Evolutionary conservation across 2,888 invertebrate species (phyloP), one percentile per base, ranked within the genome.

Genomic region (Dicyrtoma fusca): DNA sequence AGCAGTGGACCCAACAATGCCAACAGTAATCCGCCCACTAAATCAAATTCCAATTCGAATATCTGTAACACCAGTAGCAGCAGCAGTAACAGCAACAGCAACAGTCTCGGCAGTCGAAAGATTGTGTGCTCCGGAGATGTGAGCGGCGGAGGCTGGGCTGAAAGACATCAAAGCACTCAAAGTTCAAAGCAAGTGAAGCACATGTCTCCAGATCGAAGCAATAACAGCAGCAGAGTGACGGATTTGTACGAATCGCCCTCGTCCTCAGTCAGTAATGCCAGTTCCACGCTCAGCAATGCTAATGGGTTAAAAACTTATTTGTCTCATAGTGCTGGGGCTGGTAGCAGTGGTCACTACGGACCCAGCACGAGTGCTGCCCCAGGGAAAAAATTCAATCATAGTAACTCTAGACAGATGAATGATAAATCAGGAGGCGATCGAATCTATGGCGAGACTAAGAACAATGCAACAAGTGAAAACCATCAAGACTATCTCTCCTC

Each of bases 241-340:
- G 63, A 63, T 44, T 45, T 42, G 11, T 21, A 21, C 45, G n/a
- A 45, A 19, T 45, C 5, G 19, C 19, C 23, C 13, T n/a, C 65
- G n/a, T 26, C 34, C 2, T 14, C 51, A n/a, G 21, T 10, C 8
- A 55, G 23, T 14, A 6, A 25, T 0, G 23, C 8, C 23, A 49
- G n/a, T 51, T 1, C 11, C 11, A 42, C 8, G 26, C n/a, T 26
- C 10, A 26, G 3, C 11, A 57, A n/a, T n/a, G 26, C 3, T 10
- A 57, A n/a, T 55, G 55, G 68, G 17, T 59, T 68, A 26, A 68
- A 68, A 59, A 68, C 68, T 1, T 68, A 68, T 25, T 21, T 44
- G 11, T 59, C 57, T 3, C 64, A 64, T 14, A 49, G 19, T 1
- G 21, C 45, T 11, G 63, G 1, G 23, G 34, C 10, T 25, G 34